phyloP scores from a whole-genome alignment of 2,797 vertebrate species.

The Muscicapa comitata region DNA sequence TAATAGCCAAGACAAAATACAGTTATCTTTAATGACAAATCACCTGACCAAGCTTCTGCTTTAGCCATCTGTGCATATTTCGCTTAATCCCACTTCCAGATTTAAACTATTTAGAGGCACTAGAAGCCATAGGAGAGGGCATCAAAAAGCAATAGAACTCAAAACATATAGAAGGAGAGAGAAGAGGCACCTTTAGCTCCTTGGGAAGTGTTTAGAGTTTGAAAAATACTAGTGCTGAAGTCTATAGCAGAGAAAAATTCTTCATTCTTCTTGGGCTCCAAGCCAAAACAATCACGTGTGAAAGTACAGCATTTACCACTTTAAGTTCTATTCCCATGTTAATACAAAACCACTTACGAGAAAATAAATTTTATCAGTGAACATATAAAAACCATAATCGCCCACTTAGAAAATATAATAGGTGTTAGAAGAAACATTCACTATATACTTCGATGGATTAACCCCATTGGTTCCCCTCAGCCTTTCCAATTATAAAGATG shows the following conservation, averaged over 20 bases:
- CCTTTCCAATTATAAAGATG: neutral
- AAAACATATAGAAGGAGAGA: neutral
- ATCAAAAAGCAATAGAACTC: neutral
- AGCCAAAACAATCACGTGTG: neutral
- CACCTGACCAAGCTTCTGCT: neutral
- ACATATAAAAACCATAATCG: neutral
- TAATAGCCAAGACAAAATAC: neutral
- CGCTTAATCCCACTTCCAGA: neutral
- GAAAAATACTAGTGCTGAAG: neutral
- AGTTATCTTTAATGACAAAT: neutral
- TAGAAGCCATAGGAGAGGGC: neutral
- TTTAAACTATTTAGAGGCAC: neutral
- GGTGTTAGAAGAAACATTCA: neutral
- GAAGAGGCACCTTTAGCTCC: neutral
- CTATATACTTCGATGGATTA: neutral
- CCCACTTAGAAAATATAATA: neutral
- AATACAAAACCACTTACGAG: neutral
- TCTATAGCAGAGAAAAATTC: neutral
- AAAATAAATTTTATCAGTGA: slow-evolving; percentile 4
- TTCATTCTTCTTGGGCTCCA: neutral
- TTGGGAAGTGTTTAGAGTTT: neutral
- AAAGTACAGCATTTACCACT: neutral
- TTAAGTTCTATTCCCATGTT: neutral
- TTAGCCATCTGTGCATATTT: neutral
- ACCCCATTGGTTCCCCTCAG: neutral